phyloP scores from a whole-genome alignment of 2,113 vertebrate species.

The Halcyon malimbica region DNA sequence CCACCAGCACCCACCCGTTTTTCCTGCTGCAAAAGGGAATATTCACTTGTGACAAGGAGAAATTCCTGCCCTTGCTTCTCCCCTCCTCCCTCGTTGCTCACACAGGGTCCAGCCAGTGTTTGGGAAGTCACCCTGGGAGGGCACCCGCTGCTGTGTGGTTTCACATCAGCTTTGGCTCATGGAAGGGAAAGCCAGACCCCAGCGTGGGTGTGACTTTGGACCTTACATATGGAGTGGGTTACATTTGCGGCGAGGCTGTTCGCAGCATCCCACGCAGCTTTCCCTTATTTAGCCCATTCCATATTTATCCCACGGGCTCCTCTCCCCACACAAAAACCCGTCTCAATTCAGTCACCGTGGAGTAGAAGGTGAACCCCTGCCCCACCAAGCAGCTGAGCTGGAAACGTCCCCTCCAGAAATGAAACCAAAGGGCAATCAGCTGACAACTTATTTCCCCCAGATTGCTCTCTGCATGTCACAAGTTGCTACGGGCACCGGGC shows the following conservation, averaged over 20 bases:
- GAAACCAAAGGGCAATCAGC: background rate
- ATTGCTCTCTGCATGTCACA: background rate
- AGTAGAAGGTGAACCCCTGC: background rate
- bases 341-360: background rate
- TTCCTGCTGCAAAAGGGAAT: background rate
- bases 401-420: background rate
- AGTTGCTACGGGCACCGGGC: background rate
- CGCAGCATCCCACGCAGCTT: slow-evolving; percentile 20
- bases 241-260: background rate
- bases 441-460: background rate
- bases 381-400: background rate
- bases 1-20: background rate
- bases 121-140: background rate
- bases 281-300: slow-evolving; percentile 19
- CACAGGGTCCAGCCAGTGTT: background rate
- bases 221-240: background rate
- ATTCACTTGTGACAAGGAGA: background rate
- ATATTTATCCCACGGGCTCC: background rate
- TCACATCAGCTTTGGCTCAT: background rate
- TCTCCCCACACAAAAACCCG: background rate
- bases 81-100: fast-evolving
- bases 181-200: slow-evolving; percentile 7
- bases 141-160: fast-evolving
- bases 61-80: background rate
- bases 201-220: background rate